phyloP scores from a whole-genome alignment of 2,888 invertebrate genomes.

The Plagodis pulveraria region DNA sequence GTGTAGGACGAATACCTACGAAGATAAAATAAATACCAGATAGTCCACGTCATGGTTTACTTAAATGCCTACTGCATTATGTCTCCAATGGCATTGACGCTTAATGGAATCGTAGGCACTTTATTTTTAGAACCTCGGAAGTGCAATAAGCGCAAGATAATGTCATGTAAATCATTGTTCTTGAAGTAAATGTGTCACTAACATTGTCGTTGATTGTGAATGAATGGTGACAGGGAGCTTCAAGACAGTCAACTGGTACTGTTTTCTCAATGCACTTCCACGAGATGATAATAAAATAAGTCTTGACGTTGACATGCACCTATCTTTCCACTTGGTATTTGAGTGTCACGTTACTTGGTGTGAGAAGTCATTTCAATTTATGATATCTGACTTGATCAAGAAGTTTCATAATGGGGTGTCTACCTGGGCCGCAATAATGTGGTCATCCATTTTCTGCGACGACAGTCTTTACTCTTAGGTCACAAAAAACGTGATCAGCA shows the following conservation, averaged over 20 bases:
- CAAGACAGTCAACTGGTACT: conserved; percentile 1
- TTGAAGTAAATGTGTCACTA: conserved; percentile 9
- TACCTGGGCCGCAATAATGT: too few species aligned
- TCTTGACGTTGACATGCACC: too few species aligned
- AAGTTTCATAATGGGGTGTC: too few species aligned
- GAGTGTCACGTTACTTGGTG: too few species aligned
- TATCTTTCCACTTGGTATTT: too few species aligned
- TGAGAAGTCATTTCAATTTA: too few species aligned
- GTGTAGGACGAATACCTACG: conserved; percentile 1
- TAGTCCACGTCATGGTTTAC: neutral
- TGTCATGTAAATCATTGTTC: conserved; percentile 13
- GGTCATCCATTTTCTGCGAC: too few species aligned
- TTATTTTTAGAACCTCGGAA: conserved; percentile 14
- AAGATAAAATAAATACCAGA: conserved; percentile 4
- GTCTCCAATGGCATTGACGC: conserved; percentile 7
- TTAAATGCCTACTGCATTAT: conserved; percentile 10
- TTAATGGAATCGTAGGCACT: conserved; percentile 1
- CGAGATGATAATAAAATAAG: too few species aligned
- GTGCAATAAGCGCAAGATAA: conserved; percentile 11
- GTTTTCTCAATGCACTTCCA: too few species aligned
- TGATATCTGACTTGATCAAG: too few species aligned
- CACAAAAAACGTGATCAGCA: too few species aligned
- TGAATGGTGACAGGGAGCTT: conserved; percentile 13
- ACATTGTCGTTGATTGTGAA: conserved; percentile 6
- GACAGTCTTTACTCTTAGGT: too few species aligned